Evolutionary conservation across 2,797 vertebrate species (phyloP).

Genomic region (Coregonus ussuriensis): DNA sequence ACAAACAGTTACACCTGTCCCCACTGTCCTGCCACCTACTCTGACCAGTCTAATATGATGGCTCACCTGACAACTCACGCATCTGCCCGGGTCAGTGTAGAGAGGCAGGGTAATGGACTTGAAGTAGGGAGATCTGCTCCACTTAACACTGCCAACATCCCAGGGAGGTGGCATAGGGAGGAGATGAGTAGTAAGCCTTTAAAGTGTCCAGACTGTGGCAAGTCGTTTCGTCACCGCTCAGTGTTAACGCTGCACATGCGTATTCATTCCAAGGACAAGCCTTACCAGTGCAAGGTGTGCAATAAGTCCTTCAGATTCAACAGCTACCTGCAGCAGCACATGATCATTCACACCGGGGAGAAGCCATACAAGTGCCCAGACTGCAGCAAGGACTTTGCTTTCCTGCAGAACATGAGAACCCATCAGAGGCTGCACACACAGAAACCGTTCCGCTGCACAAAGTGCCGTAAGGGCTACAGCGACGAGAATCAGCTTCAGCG

Average conservation of each 20-base stretch:
- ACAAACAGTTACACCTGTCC: slow-evolving; percentile 63
- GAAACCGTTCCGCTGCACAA: slow-evolving; percentile 80
- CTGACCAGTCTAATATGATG: slow-evolving; percentile 67
- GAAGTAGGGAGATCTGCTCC: slow-evolving; percentile 37
- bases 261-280: slow-evolving; percentile 79
- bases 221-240: slow-evolving; percentile 78
- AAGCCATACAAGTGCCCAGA: slow-evolving; percentile 81
- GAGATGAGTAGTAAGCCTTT: slow-evolving; percentile 60
- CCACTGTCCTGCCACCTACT: slow-evolving; percentile 71
- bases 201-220: slow-evolving; percentile 77
- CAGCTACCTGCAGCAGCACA: slow-evolving; percentile 82
- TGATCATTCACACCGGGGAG: slow-evolving; percentile 80
- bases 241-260: slow-evolving; percentile 82
- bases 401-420: slow-evolving; percentile 82
- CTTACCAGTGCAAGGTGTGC: slow-evolving; percentile 80
- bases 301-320: slow-evolving; percentile 79
- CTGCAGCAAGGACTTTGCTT: slow-evolving; percentile 82
- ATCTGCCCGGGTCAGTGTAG: slow-evolving; percentile 51
- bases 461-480: slow-evolving; percentile 81
- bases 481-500: slow-evolving; percentile 76
- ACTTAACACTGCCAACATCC: slow-evolving; percentile 47
- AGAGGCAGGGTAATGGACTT: slow-evolving; percentile 49
- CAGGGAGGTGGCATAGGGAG: slow-evolving; percentile 56
- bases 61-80: slow-evolving; percentile 71
- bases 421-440: slow-evolving; percentile 81